Base-by-base conservation (phyloP, 2,797 vertebrate species). In the Melanotaenia maccullochi region DNA sequence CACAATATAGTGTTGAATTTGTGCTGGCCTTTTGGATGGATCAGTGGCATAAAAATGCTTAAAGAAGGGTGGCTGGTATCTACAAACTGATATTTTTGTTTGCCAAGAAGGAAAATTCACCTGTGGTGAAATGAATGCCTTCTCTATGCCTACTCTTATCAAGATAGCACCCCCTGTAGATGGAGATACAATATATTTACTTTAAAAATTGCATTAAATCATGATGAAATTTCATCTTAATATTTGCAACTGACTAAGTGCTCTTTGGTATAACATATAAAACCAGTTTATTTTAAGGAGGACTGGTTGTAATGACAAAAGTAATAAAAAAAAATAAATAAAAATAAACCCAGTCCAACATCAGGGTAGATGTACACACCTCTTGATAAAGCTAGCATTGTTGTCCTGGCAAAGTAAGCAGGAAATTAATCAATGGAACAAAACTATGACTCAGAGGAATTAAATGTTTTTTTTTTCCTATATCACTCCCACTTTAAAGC, bases 11-110 rank as follows among this genome's bases (percentile, higher is more conserved):
- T 8, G 18, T 22, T 51, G 2, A 35, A 13, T 18, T 57, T 24
- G 36, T 22, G 22, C 9, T 57, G 61, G 54, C 33, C 51, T 63
- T 38, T 66, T 6, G 24, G 42, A 49, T 12, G 28, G 12, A 5
- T 68, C 63, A 64, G 9, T 67, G 57, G 47, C 65, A 57, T 1
- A 30, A 28, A 30, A 3, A 64, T 20, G 20, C 68, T 52, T 36
- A 5, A 14, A 66, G 33, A 47, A 35, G 54, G 8, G 6, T 47
- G 4, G n/a, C 18, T 49, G 47, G 16, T 9, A 47, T 20, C 44
- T 9, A 47, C 20, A 9, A 25, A 47, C 18, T 0, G 3, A 44
- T 2, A 32, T 22, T 59, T 57, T 3, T 5, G 62, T 59, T 22
- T n/a, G 18, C 2, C 18, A 49, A 22, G n/a, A 22, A n/a, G 9